A percentile compares a stretch with the other conserved stretches of the same genome.
These are phyloP conservation scores for Cecidostiba fungosa DNA, from an alignment of 2,888 invertebrate genomes.

Conservation along the genomic window DNA sequence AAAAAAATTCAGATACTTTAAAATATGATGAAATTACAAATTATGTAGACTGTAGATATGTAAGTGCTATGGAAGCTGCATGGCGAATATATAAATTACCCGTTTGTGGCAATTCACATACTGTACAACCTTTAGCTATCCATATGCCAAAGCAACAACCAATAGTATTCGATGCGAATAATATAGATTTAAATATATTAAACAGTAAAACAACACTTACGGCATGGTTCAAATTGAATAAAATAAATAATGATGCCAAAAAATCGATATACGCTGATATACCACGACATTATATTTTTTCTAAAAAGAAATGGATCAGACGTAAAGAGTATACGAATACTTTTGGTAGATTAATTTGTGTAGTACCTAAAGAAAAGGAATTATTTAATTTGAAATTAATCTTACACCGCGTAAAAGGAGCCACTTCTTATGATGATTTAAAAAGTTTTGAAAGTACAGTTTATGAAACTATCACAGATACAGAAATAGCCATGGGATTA, in stretches of 20 bases:
- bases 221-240: constrained; percentile 19
- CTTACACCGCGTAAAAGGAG: too few species aligned
- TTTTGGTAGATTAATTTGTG: not conserved
- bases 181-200: not conserved
- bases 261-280: not conserved
- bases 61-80: constrained; percentile 18
- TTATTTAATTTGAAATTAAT: too few species aligned
- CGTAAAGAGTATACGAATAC: not conserved
- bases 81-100: constrained; percentile 4
- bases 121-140: not conserved
- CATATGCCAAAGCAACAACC: not conserved
- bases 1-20: not conserved
- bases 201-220: not conserved
- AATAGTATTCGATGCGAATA: not conserved
- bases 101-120: not conserved
- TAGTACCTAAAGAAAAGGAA: too few species aligned
- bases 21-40: not conserved
- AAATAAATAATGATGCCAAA: not conserved
- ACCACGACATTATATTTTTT: constrained; percentile 2
- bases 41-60: not conserved
- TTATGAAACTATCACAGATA: too few species aligned
- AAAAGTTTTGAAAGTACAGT: too few species aligned
- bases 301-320: constrained; percentile 10
- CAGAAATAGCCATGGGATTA: too few species aligned
- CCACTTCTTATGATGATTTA: too few species aligned